Conservation (phyloP, 2,113 vertebrate genomes). For the Neoarius graeffei region DNA sequence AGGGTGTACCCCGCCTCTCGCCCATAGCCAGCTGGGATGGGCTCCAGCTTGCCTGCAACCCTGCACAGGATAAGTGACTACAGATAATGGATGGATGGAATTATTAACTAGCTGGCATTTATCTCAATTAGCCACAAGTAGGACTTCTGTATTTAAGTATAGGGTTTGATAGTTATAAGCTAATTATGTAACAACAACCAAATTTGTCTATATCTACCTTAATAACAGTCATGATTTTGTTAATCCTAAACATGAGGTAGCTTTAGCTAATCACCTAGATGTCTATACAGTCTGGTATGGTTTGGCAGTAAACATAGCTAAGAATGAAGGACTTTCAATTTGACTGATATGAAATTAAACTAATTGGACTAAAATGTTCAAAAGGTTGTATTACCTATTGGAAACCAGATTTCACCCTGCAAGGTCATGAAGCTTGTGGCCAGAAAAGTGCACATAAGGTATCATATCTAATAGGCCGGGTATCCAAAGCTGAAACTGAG, state of each 20-base stretch:
- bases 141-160: neutral
- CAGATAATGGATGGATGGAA: no score
- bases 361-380: neutral
- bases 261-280: neutral
- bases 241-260: neutral
- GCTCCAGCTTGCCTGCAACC: no score
- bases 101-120: neutral
- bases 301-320: neutral
- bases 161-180: neutral
- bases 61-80: no score
- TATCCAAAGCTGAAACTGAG: neutral
- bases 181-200: neutral
- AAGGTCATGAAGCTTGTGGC: neutral
- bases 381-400: neutral
- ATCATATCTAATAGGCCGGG: neutral
- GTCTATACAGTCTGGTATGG: neutral
- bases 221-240: neutral
- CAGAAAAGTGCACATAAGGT: neutral
- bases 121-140: neutral
- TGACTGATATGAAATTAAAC: neutral
- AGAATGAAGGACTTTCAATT: neutral
- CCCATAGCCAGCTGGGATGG: no score
- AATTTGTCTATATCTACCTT: neutral
- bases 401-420: neutral
- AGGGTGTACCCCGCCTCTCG: no score